Conservation (phyloP, 2,113 vertebrate genomes). For the Alexandromys fortis region DNA sequence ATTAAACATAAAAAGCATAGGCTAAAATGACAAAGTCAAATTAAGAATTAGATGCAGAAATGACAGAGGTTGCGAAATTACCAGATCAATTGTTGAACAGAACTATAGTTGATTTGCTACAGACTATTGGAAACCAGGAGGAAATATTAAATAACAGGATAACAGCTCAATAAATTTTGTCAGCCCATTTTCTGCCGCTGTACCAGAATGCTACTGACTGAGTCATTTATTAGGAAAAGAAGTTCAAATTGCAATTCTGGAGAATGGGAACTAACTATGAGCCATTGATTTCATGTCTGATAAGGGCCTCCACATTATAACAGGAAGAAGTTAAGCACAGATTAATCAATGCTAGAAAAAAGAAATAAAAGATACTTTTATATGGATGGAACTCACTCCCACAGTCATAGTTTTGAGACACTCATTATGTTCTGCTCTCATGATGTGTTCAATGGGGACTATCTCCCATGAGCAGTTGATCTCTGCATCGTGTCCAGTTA, state of each 20-base stretch:
- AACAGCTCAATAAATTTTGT: not conserved
- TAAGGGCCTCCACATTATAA: not conserved
- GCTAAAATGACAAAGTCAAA: not conserved
- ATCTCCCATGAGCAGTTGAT: not conserved
- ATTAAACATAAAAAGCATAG: not conserved
- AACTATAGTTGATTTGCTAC: not conserved
- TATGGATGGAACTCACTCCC: not conserved
- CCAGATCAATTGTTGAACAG: not conserved
- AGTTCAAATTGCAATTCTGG: not conserved
- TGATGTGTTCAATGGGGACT: too few relatives aligned
- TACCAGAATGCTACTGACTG: not conserved
- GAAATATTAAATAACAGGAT: not conserved
- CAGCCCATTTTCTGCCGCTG: not conserved
- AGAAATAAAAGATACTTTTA: not conserved
- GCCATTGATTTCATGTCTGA: not conserved
- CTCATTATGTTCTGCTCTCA: not conserved
- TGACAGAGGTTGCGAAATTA: not conserved
- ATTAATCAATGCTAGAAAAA: not conserved
- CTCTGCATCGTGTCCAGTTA: not conserved
- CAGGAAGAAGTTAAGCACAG: not conserved
- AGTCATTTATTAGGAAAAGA: not conserved
- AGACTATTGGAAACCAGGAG: not conserved
- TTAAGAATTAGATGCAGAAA: not conserved
- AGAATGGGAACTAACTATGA: not conserved
- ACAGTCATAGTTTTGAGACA: fast-evolving